These are phyloP conservation scores for Baccha elongata DNA, from an alignment of 2,888 invertebrate species.

Conservation along the genomic window DNA sequence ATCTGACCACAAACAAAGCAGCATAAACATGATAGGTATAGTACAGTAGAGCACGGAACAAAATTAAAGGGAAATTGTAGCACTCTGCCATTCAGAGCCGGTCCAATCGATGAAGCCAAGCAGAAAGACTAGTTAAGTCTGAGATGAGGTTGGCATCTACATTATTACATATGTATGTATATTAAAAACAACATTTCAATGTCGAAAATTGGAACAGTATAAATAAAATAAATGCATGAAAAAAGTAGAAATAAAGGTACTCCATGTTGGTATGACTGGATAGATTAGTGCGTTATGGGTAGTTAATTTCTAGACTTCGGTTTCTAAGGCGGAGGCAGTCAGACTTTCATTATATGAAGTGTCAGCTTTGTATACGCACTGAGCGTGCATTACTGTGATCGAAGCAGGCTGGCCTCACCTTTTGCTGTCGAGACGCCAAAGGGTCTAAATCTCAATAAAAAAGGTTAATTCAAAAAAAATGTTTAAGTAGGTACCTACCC, in stretches of 20 bases:
- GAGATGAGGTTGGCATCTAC: constrained; percentile 45
- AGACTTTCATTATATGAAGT: constrained; percentile 20
- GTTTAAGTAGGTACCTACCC: no score
- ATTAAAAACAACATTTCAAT: constrained; percentile 33
- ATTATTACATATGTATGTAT: neutral
- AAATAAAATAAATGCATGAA: constrained; percentile 18
- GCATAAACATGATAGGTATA: constrained; percentile 28
- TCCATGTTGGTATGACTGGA: constrained; percentile 16
- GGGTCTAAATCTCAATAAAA: no score
- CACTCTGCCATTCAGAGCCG: constrained; percentile 7
- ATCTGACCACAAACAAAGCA: constrained; percentile 63
- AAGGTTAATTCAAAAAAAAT: no score
- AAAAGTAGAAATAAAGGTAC: neutral
- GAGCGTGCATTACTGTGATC: neutral
- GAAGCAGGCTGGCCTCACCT: constrained; percentile 29
- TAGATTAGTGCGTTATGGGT: constrained; percentile 67
- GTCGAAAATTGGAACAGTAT: constrained; percentile 40
- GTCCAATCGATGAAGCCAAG: constrained; percentile 55
- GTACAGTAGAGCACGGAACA: neutral
- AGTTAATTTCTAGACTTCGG: constrained; percentile 53
- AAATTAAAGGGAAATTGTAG: constrained; percentile 36
- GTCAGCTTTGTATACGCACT: constrained; percentile 13
- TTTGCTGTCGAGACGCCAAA: constrained; percentile 14
- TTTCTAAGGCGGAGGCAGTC: neutral
- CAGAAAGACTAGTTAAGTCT: constrained; percentile 61